phyloP scores from a whole-genome alignment of 2,113 vertebrate species.

The Pterophyllum scalare region DNA sequence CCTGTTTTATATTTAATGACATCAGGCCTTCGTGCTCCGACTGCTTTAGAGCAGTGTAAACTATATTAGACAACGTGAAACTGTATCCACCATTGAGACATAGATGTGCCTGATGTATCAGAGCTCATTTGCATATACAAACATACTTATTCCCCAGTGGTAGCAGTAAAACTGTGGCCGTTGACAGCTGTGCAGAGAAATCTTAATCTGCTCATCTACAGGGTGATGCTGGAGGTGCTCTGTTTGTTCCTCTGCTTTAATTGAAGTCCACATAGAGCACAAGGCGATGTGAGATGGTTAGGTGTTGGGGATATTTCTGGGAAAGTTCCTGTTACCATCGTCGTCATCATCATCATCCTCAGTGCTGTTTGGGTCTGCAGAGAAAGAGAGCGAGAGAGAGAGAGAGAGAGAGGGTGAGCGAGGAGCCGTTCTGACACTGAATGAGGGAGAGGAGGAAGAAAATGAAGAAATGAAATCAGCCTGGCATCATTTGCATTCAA shows the following conservation, averaged over 20 bases:
- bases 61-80: constrained; percentile 2
- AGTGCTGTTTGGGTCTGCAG: background rate
- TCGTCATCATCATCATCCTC: background rate
- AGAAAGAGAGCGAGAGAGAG: background rate
- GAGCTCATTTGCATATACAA: constrained; percentile 63
- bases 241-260: background rate
- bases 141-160: constrained; percentile 53
- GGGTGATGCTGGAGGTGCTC: background rate
- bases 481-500: constrained; percentile 82
- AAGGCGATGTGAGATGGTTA: background rate
- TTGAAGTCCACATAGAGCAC: background rate
- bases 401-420: background rate
- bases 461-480: constrained; percentile 78
- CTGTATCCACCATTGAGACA: constrained; percentile 15
- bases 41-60: constrained; percentile 6
- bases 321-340: constrained; percentile 27
- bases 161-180: constrained; percentile 53
- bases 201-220: constrained; percentile 50
- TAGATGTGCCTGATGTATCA: constrained; percentile 14
- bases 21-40: background rate
- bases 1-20: constrained; percentile 15
- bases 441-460: constrained; percentile 60
- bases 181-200: constrained; percentile 56
- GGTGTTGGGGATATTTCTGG: constrained; percentile 30
- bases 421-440: constrained; percentile 49